phyloP scores from a whole-genome alignment of 2,888 invertebrate genomes.

The Cerceris rybyensis region DNA sequence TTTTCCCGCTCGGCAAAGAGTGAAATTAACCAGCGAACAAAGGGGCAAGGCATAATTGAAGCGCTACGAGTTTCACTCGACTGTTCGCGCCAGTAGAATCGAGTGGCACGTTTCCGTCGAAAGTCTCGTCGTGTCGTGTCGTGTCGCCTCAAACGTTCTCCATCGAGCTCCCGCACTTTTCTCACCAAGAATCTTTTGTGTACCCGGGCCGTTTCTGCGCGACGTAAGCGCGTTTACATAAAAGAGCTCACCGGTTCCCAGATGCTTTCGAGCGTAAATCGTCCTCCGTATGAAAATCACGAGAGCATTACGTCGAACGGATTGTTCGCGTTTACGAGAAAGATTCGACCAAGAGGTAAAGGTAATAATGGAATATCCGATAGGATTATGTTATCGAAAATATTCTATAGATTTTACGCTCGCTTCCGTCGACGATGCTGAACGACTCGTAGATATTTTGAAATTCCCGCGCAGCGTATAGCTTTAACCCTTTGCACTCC shows the following conservation, averaged over 20 bases:
- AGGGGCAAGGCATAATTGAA: slow-evolving; percentile 30
- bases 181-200: background rate
- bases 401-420: background rate
- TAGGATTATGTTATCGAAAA: too few species aligned
- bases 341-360: background rate
- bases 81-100: background rate
- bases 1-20: slow-evolving; percentile 14
- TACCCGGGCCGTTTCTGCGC: background rate
- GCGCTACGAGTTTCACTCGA: slow-evolving; percentile 14
- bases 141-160: slow-evolving; percentile 10
- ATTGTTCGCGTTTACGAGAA: slow-evolving; percentile 3
- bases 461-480: too few species aligned
- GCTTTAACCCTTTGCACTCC: too few species aligned
- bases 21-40: slow-evolving; percentile 33
- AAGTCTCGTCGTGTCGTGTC: slow-evolving; percentile 1
- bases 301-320: slow-evolving; percentile 6
- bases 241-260: background rate
- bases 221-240: slow-evolving; percentile 4
- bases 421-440: background rate
- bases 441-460: background rate
- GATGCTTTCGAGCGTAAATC: slow-evolving; percentile 2
- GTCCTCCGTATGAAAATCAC: background rate
- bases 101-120: slow-evolving; percentile 6
- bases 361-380: background rate
- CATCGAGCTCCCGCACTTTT: background rate